A percentile compares a stretch with the other conserved stretches of the same genome.
Conservation (phyloP, 2,888 invertebrate species). For the Lordiphosa fenestrarum region DNA sequence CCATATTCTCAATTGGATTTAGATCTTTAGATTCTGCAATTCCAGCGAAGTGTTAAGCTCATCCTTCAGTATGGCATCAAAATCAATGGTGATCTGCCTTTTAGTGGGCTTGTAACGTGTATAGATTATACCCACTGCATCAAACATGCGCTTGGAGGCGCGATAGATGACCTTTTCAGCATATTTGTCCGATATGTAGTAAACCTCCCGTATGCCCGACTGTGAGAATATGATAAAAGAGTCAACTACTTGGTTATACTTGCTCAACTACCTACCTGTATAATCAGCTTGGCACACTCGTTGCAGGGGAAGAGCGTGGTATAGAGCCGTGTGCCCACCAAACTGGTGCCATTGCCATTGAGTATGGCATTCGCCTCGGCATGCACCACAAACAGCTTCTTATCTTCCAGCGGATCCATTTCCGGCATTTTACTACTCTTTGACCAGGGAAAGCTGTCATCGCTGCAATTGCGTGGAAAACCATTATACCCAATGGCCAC, state of each 20-base stretch:
- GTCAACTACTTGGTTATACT: no score
- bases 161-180: slow-evolving; percentile 84
- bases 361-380: slow-evolving; percentile 98
- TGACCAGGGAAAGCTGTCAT: slow-evolving; percentile 94
- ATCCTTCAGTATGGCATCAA: slow-evolving; percentile 76
- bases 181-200: slow-evolving; percentile 92
- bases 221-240: slow-evolving; percentile 76
- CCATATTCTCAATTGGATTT: no score
- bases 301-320: slow-evolving; percentile 97
- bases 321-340: slow-evolving; percentile 91
- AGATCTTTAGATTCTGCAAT: background rate
- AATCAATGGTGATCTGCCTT: slow-evolving; percentile 85
- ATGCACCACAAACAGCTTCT: slow-evolving; percentile 96
- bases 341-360: slow-evolving; percentile 90
- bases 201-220: slow-evolving; percentile 89
- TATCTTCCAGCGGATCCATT: slow-evolving; percentile 84
- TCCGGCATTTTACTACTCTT: slow-evolving; percentile 79
- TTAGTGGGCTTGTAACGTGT: slow-evolving; percentile 85
- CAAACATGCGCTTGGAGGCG: slow-evolving; percentile 91
- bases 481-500: slow-evolving; percentile 98
- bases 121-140: slow-evolving; percentile 87
- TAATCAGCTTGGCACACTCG: slow-evolving; percentile 97
- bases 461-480: slow-evolving; percentile 94
- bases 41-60: slow-evolving; percentile 59
- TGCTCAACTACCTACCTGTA: slow-evolving; percentile 81